These are phyloP conservation scores for Athetis lepigone DNA, from an alignment of 2,888 invertebrate genomes.

Conservation along the genomic window DNA sequence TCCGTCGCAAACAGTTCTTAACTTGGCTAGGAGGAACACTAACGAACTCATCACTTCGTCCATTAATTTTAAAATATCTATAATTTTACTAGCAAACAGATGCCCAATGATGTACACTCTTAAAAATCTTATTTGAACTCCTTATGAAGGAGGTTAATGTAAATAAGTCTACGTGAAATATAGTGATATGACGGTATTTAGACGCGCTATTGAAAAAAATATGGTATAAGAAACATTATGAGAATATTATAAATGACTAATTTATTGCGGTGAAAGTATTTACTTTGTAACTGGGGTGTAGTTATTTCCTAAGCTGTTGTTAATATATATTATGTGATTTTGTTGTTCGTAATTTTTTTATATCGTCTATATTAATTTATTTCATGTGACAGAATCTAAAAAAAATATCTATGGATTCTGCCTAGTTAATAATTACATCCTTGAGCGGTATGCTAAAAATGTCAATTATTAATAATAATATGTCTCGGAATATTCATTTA, in stretches of 20 bases:
- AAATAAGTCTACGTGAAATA: conserved; percentile 85
- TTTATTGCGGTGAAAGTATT: conserved; percentile 81
- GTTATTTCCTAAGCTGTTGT: conserved; percentile 73
- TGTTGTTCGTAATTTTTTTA: conserved; percentile 42
- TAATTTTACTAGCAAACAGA: conserved; percentile 88
- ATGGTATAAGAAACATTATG: conserved; percentile 79
- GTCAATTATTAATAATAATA: conserved; percentile 79
- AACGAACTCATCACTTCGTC: conserved; percentile 90
- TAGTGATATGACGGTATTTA: conserved; percentile 75
- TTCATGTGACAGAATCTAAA: conserved; percentile 26
- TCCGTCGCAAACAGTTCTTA: conserved; percentile 89
- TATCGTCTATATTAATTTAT: conserved; percentile 35
- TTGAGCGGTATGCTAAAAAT: conserved; percentile 73
- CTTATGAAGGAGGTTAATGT: conserved; percentile 87
- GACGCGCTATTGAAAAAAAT: conserved; percentile 80
- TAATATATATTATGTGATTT: conserved; percentile 59
- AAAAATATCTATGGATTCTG: conserved; percentile 21
- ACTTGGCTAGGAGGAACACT: conserved; percentile 88
- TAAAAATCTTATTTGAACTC: conserved; percentile 80
- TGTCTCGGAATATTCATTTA: conserved; percentile 60
- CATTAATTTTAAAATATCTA: conserved; percentile 88
- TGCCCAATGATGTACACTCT: conserved; percentile 85
- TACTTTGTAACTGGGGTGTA: conserved; percentile 73
- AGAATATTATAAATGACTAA: conserved; percentile 83
- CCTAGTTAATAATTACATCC: conserved; percentile 71